These are phyloP conservation scores for Aphodius sticticus DNA, from an alignment of 2,888 invertebrate genomes.

Conservation along the genomic window DNA sequence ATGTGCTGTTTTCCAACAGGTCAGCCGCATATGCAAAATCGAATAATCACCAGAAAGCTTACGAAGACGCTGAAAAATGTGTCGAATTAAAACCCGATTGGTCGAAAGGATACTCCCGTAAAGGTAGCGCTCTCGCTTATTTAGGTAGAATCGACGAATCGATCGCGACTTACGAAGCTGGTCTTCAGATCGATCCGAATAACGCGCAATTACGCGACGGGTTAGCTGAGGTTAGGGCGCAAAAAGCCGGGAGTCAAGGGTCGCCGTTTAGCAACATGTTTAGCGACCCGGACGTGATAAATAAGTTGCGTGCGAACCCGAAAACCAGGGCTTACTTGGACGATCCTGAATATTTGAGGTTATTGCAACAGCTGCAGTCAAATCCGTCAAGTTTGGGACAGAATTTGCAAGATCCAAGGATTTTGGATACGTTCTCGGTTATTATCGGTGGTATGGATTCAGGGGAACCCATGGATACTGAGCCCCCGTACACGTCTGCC, in stretches of 20 bases:
- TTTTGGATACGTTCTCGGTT: slow-evolving; percentile 76
- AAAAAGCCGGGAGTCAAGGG: slow-evolving; percentile 39
- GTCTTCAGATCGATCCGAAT: slow-evolving; percentile 74
- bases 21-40: slow-evolving; percentile 90
- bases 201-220: slow-evolving; percentile 76
- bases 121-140: slow-evolving; percentile 85
- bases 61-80: slow-evolving; percentile 87
- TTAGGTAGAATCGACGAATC: slow-evolving; percentile 79
- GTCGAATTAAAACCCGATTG: slow-evolving; percentile 82
- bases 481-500: slow-evolving; percentile 60
- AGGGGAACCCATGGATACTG: slow-evolving; percentile 66
- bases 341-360: slow-evolving; percentile 74
- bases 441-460: slow-evolving; percentile 35
- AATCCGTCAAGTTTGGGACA: slow-evolving; percentile 69
- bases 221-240: slow-evolving; percentile 65
- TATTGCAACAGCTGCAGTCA: slow-evolving; percentile 68
- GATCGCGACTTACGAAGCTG: slow-evolving; percentile 76
- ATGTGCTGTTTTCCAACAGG: slow-evolving; percentile 90
- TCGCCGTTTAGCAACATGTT: slow-evolving; percentile 64
- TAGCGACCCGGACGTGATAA: slow-evolving; percentile 64
- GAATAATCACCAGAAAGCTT: slow-evolving; percentile 75
- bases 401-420: slow-evolving; percentile 70
- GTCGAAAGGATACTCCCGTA: slow-evolving; percentile 89
- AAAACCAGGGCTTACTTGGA: slow-evolving; percentile 74
- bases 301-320: slow-evolving; percentile 72